phyloP scores from a whole-genome alignment of 2,888 invertebrate genomes.

The Orgyia antiqua region DNA sequence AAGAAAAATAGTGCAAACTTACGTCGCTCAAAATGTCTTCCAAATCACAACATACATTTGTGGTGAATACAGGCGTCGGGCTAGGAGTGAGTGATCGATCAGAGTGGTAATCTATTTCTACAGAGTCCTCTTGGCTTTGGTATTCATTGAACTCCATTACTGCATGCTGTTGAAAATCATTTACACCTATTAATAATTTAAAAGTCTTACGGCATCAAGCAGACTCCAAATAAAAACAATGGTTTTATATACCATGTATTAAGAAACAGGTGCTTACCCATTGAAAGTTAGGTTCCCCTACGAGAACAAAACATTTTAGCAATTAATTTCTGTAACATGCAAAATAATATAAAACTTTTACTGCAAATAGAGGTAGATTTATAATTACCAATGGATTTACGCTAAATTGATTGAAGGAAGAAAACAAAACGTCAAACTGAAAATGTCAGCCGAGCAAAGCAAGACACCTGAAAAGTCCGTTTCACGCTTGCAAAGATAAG shows the following conservation, averaged over 20 bases:
- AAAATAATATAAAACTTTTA: conserved; percentile 16
- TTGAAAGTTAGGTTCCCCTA: conserved; percentile 69
- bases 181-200: conserved; percentile 40
- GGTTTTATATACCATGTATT: conserved; percentile 15
- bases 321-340: conserved; percentile 18
- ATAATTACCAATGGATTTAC: conserved; percentile 28
- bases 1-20: conserved; percentile 44
- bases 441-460: conserved; percentile 27
- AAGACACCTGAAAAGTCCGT: conserved; percentile 15
- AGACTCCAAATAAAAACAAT: conserved; percentile 21
- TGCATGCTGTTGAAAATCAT: conserved; percentile 62
- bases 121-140: conserved; percentile 60
- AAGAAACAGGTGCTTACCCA: conserved; percentile 54
- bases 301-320: conserved; percentile 69
- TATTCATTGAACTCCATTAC: conserved; percentile 74
- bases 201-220: conserved; percentile 36
- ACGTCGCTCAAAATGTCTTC: conserved; percentile 76
- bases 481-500: conserved; percentile 10
- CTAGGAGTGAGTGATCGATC: conserved; percentile 56
- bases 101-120: conserved; percentile 55
- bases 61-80: conserved; percentile 58
- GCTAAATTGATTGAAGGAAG: conserved; percentile 25
- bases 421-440: conserved; percentile 46
- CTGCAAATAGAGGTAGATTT: conserved; percentile 18
- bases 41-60: conserved; percentile 64